A percentile compares a stretch with the other conserved stretches of the same genome.
Conservation (phyloP, 92 coral and sea anemone genomes). For the Epizoanthus stellaris region DNA sequence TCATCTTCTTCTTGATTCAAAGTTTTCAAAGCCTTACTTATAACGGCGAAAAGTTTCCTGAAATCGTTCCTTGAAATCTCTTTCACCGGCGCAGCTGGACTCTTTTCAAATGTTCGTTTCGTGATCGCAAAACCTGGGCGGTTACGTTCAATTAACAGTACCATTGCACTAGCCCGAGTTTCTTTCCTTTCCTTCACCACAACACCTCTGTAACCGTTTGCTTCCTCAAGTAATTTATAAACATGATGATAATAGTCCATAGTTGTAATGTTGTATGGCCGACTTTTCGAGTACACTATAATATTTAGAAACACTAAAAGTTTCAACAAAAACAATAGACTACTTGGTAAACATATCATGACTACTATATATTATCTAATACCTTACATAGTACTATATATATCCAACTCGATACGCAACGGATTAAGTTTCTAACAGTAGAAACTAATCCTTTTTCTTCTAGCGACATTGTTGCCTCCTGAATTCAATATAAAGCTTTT, state of each 20-base stretch:
- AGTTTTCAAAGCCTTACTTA: slow-evolving; percentile 66
- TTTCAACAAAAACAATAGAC: no score
- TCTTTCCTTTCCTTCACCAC: slow-evolving; percentile 54
- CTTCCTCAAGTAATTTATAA: slow-evolving; percentile 59
- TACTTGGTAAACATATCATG: no score
- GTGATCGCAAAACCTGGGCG: slow-evolving; percentile 75
- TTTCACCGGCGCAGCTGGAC: slow-evolving; percentile 67
- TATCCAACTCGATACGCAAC: no score
- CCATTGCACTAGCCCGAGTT: slow-evolving; percentile 12
- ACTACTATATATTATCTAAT: no score
- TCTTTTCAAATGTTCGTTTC: slow-evolving; percentile 73
- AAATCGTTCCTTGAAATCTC: slow-evolving; percentile 68
- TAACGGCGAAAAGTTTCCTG: slow-evolving; percentile 59
- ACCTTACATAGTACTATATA: no score
- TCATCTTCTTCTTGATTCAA: slow-evolving; percentile 45
- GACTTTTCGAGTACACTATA: not conserved
- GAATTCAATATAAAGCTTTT: no score
- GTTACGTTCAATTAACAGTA: slow-evolving; percentile 63
- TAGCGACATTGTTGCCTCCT: no score
- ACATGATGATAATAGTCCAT: slow-evolving; percentile 44
- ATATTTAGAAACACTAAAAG: no score
- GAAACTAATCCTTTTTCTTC: no score
- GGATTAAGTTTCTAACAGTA: no score
- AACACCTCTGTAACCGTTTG: slow-evolving; percentile 61
- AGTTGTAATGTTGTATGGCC: slow-evolving; percentile 14